A percentile compares a stretch with the other conserved stretches of the same genome.
These are phyloP conservation scores for Drosophila cracens DNA, from an alignment of 2,888 invertebrate species.

Conservation along the genomic window DNA sequence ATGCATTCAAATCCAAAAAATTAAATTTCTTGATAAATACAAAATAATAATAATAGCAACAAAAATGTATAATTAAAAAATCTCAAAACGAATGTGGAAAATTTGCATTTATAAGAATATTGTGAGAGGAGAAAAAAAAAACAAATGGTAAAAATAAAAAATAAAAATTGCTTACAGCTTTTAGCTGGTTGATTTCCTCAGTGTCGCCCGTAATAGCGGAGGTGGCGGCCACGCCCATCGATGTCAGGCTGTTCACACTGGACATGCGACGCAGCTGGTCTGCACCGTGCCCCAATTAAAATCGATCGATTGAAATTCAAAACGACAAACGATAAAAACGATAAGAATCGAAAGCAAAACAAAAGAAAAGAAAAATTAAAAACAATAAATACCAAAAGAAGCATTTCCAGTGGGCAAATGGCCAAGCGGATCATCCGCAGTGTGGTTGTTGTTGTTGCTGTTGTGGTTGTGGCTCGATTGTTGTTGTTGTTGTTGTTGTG, in stretches of 20 bases:
- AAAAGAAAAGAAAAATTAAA: slow-evolving; percentile 17
- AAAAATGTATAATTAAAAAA: not conserved
- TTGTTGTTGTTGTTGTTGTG: slow-evolving; percentile 61
- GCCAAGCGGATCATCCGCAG: slow-evolving; percentile 77
- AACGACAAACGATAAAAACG: slow-evolving; percentile 36
- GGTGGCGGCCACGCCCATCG: slow-evolving; percentile 65
- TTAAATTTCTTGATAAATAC: not conserved
- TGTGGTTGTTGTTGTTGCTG: slow-evolving; percentile 31
- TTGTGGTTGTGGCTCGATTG: slow-evolving; percentile 27
- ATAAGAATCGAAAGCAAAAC: slow-evolving; percentile 35
- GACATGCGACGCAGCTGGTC: slow-evolving; percentile 85
- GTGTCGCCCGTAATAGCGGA: slow-evolving; percentile 75
- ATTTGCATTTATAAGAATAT: not conserved
- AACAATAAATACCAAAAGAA: slow-evolving; percentile 82
- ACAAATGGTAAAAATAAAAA: not conserved
- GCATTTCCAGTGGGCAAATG: slow-evolving; percentile 82
- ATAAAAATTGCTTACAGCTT: slow-evolving; percentile 84
- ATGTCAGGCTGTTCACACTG: slow-evolving; percentile 66
- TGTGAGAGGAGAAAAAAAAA: not conserved
- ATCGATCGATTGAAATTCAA: slow-evolving; percentile 22
- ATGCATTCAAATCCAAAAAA: not conserved
- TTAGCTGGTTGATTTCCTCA: slow-evolving; percentile 85
- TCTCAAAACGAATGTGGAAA: not conserved
- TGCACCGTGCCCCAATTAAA: slow-evolving; percentile 30
- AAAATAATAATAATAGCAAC: not conserved